phyloP scores from a whole-genome alignment of 2,797 vertebrate genomes.

The Taenioides sp. region DNA sequence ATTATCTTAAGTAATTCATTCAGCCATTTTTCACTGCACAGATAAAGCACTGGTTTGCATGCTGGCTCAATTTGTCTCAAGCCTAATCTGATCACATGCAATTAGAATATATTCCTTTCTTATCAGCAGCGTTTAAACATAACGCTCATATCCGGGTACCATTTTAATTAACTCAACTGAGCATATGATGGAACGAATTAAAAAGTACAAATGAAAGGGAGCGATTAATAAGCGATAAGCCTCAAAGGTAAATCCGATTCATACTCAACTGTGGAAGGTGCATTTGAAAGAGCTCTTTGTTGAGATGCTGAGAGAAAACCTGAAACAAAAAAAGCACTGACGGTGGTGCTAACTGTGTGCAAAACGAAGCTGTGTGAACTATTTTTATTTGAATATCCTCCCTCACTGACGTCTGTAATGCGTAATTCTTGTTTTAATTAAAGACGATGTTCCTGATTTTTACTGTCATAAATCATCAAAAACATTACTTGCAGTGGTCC shows the following conservation, averaged over 20 bases:
- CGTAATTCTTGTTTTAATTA: no score
- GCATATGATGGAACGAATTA: slow-evolving; percentile 1
- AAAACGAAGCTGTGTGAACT: not conserved
- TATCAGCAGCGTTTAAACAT: slow-evolving; percentile 9
- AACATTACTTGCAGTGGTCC: no score
- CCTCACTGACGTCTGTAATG: no score
- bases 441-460: no score
- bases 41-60: not conserved
- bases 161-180: slow-evolving; percentile 24
- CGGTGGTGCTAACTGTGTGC: not conserved
- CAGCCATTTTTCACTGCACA: not conserved
- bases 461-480: no score
- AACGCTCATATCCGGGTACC: not conserved
- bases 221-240: slow-evolving; percentile 14
- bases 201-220: slow-evolving; percentile 6
- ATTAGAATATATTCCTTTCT: slow-evolving; percentile 15
- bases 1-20: not conserved
- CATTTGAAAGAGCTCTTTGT: slow-evolving; percentile 23
- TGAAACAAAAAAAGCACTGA: not conserved
- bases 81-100: not conserved
- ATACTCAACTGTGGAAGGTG: slow-evolving; percentile 26
- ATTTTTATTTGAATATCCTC: not conserved
- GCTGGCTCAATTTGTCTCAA: not conserved
- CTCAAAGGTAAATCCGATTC: slow-evolving; percentile 22
- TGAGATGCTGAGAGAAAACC: not conserved